Percentiles rank a stretch among this genome's conserved stretches.
These are phyloP conservation scores for Ceriagrion tenellum DNA, from an alignment of 2,888 invertebrate species.

Conservation along the genomic window DNA sequence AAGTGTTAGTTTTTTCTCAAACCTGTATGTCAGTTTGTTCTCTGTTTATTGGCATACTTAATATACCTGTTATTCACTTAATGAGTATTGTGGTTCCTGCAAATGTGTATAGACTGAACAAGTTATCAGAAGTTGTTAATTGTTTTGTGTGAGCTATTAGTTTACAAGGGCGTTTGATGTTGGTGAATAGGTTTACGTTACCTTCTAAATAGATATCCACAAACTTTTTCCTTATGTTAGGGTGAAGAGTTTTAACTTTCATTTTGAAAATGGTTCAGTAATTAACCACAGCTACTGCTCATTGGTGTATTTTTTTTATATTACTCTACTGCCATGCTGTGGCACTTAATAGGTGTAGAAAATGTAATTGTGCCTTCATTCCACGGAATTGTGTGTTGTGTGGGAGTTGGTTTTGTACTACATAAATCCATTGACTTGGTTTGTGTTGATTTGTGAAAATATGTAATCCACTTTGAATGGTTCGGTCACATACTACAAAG, in stretches of 20 bases:
- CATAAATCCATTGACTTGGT: slow-evolving; percentile 30
- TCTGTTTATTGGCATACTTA: slow-evolving; percentile 63
- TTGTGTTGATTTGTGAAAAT: slow-evolving; percentile 14
- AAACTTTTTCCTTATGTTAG: slow-evolving; percentile 23
- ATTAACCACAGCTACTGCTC: slow-evolving; percentile 54
- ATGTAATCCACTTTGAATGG: background rate
- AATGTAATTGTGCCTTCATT: slow-evolving; percentile 67
- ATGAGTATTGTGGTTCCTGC: slow-evolving; percentile 62
- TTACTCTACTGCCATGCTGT: slow-evolving; percentile 63
- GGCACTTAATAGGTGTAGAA: slow-evolving; percentile 50
- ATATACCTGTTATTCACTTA: slow-evolving; percentile 58
- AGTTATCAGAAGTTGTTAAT: slow-evolving; percentile 44
- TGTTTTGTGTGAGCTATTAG: slow-evolving; percentile 53
- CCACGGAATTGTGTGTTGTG: slow-evolving; percentile 48
- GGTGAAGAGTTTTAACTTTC: background rate
- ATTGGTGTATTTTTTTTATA: slow-evolving; percentile 56
- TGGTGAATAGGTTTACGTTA: slow-evolving; percentile 30
- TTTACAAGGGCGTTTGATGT: slow-evolving; percentile 28
- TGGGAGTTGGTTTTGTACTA: slow-evolving; percentile 58
- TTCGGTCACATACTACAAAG: background rate
- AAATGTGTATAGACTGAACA: slow-evolving; percentile 52
- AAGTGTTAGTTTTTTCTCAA: slow-evolving; percentile 42
- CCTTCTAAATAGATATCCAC: slow-evolving; percentile 34
- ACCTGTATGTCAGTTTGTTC: slow-evolving; percentile 63
- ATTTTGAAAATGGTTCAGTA: background rate